Evolutionary conservation across 2,888 invertebrate genomes (phyloP), one percentile per base, ranked within the genome.

Genomic region (Colletes collaris): DNA sequence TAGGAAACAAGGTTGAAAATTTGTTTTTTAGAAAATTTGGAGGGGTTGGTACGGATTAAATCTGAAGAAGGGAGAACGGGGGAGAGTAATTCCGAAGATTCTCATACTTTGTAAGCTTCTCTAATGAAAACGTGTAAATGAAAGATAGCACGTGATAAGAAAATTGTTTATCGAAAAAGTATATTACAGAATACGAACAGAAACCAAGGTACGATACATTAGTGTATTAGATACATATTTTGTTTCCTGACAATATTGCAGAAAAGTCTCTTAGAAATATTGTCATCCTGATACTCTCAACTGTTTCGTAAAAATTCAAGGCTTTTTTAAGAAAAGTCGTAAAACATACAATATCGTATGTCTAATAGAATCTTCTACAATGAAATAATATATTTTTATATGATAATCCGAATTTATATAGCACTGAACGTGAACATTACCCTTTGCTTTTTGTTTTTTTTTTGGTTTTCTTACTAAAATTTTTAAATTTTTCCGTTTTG

Each of bases 161-260:
- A 84, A 84, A 74, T 78, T 60, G 55, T 86, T 86, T 86, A 86
- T 86, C 86, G 73, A 82, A 63, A 84, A 71, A 76, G 72, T 84
- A 86, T 79, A 68, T 73, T 85, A 85, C 85, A 86, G 16, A 79
- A 73, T 64, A 65, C 68, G 73, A 82, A 84, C 68, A 76, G 71
- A 84, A 85, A 67, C 71, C 72, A 69, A 86, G 19, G 65, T 85
- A 79, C 50, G 60, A 13, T 83, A 86, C 84, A 86, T 73, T 78
- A 73, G 58, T 70, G 56, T 75, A 75, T 76, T 68, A 64, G 65
- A 66, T 81, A 81, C 76, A 81, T 67, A 76, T 68, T 16, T 76
- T 76, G 63, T 71, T 74, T 58, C 67, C 52, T 59, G 52, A 55
- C 70, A 65, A 64, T 49, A 16, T 58, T 81, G 74, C 63, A 46